Base-by-base conservation (phyloP, 2,888 invertebrate genomes). In the Rotaria sp. region DNA sequence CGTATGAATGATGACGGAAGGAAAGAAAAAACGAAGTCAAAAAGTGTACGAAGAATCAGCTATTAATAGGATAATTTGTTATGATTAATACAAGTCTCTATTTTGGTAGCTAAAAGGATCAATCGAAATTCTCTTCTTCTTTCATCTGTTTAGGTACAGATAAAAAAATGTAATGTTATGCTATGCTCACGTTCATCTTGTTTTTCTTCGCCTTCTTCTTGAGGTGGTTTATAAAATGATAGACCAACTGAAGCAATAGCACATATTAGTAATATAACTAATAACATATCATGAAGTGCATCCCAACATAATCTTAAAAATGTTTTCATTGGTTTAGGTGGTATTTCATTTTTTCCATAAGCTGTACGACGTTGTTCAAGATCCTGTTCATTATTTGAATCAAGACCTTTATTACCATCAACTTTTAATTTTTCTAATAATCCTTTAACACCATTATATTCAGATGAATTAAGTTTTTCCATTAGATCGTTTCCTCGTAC, bases 241-340 rank as follows among this genome's bases (percentile, higher is more conserved):
- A 86, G 48, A 10, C 84, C 59, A 30, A 86, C 85, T n/a, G 86
- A 86, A 18, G 85, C 84, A 26, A 86, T 38, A 15, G 97, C 96
- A 90, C n/a, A n/a, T n/a, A n/a, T n/a, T n/a, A n/a, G n/a, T n/a
- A n/a, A n/a, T n/a, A n/a, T n/a, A n/a, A n/a, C n/a, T n/a, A n/a
- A n/a, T n/a, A n/a, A n/a, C n/a, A n/a, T n/a, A n/a, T n/a, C n/a
- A n/a, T n/a, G n/a, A 96, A 97, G 93, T 89, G 97, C 97, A 93
- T 97, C 97, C 96, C 96, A 97, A 90, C 96, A 96, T 93, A 97
- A 93, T 91, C 95, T 95, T 90, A 96, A 93, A 94, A 97, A 97
- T 89, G 96, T 96, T 94, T 97, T 97, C 90, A 97, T 96, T 91
- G 97, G 96, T 93, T 96, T 96, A 90, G 97, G 97, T 92, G 97